Percentiles rank a stretch among this genome's conserved stretches.
Conservation (phyloP, 2,888 invertebrate genomes). For the Phanerotoma sp. region DNA sequence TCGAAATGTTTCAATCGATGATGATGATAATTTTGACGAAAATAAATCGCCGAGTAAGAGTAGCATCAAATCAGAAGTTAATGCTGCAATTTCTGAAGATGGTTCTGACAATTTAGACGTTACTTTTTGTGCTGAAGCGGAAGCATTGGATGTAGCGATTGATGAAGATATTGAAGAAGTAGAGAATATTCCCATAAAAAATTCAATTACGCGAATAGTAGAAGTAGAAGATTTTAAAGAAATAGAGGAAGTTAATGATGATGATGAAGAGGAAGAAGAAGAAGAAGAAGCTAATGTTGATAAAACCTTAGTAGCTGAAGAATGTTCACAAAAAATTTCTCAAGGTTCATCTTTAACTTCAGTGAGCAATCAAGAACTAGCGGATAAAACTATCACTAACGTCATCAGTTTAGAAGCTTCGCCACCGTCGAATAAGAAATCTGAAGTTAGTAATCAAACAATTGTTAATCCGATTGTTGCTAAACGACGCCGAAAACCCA, state of each 20-base stretch:
- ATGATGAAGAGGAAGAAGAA: too few species aligned
- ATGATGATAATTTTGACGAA: too few species aligned
- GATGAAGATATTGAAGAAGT: too few species aligned
- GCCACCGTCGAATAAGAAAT: constrained; percentile 17
- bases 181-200: too few species aligned
- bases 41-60: too few species aligned
- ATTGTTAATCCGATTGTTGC: constrained; percentile 23
- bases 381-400: constrained; percentile 10
- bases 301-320: background rate
- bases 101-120: constrained; percentile 18
- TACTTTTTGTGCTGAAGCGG: constrained; percentile 26
- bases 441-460: background rate
- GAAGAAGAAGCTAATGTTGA: background rate
- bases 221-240: too few species aligned
- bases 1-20: too few species aligned
- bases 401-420: constrained; percentile 28
- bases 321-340: constrained; percentile 35
- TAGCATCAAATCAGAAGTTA: background rate
- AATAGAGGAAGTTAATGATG: too few species aligned
- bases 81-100: background rate
- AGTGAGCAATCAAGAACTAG: background rate
- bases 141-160: background rate
- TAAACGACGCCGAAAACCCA: constrained; percentile 36
- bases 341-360: constrained; percentile 25
- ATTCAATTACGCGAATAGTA: too few species aligned